Evolutionary conservation across 2,797 vertebrate species (phyloP), one percentile per base, ranked within the genome.

Genomic region (Antrozous pallidus): DNA sequence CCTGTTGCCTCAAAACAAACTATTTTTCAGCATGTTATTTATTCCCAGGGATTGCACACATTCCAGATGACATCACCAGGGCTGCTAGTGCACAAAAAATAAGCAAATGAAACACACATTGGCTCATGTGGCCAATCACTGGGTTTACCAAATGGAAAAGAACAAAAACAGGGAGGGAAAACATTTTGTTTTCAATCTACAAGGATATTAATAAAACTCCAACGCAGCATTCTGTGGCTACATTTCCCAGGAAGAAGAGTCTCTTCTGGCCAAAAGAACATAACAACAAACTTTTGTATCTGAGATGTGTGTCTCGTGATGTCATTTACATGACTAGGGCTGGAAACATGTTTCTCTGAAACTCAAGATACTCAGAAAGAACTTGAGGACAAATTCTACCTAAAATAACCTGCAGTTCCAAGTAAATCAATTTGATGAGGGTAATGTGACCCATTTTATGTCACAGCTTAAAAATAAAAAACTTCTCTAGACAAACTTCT

Each of bases 181-280:
- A 97, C 96, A 97, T 97, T 97, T 97, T 97, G 97, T 96, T 97
- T 97, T 97, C 96, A 95, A 75, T 95, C 96, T 96, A 79, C 96
- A 95, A 93, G 93, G 92, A 95, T 95, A 97, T 97, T 96, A 97
- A 97, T 96, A 97, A 96, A 96, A 96, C 74, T 80, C 90, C 90
- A 96, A 95, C 92, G 90, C 91, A 96, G 90, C 87, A 92, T 94
- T 96, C 90, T 97, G 96, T 92, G 96, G 96, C 95, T 94, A 78
- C 70, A 84, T 92, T 96, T 97, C 96, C 90, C 96, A 96, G 91
- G 96, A 96, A 97, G 94, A 95, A 36, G 91, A 95, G 71, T 88
- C 81, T 88, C 93, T 94, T 88, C 78, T 82, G 73, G 94, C 96
- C 97, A 95, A 92, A 92, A 96, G 91, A 97, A 91, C 84, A 95